phyloP scores from a whole-genome alignment of 2,113 vertebrate species.

The Seriola dumerili region DNA sequence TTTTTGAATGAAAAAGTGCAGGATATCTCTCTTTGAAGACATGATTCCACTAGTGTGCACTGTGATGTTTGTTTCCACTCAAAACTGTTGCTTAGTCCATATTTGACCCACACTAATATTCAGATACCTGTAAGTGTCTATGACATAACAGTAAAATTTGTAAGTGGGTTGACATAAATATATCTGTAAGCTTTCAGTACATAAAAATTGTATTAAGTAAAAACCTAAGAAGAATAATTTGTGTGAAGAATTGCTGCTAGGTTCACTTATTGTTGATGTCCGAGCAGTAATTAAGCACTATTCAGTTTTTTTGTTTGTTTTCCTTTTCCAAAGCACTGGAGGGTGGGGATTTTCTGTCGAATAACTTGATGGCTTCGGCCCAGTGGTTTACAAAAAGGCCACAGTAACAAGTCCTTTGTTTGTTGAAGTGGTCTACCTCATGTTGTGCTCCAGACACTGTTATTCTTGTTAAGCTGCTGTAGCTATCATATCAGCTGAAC shows the following conservation, averaged over 20 bases:
- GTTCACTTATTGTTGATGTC: slow-evolving; percentile 17
- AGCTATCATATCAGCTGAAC: slow-evolving; percentile 38
- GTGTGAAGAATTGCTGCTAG: slow-evolving; percentile 45
- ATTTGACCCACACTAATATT: slow-evolving; percentile 40
- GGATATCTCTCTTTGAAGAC: not conserved
- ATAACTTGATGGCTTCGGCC: slow-evolving; percentile 37
- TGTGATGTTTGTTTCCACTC: slow-evolving; percentile 4
- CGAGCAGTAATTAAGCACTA: slow-evolving; percentile 43
- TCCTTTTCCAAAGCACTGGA: slow-evolving; percentile 52
- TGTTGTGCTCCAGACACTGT: slow-evolving; percentile 42
- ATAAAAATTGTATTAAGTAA: slow-evolving; percentile 20
- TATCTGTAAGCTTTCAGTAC: slow-evolving; percentile 15
- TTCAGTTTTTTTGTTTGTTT: not conserved
- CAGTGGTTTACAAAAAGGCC: slow-evolving; percentile 52
- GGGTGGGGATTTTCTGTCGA: slow-evolving; percentile 35
- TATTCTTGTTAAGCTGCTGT: slow-evolving; percentile 61
- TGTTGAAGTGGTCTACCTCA: slow-evolving; percentile 70
- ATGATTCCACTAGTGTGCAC: slow-evolving; percentile 38
- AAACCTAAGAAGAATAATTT: slow-evolving; percentile 33
- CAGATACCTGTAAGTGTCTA: slow-evolving; percentile 21
- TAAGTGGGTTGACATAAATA: slow-evolving; percentile 16
- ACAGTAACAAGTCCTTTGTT: slow-evolving; percentile 20
- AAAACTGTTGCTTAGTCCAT: slow-evolving; percentile 5
- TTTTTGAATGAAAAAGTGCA: slow-evolving; percentile 21
- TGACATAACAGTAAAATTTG: slow-evolving; percentile 17